Evolutionary conservation across 1,140 invertebrate genomes (phyloP).

Genomic region (Drosophila fuyamai): DNA sequence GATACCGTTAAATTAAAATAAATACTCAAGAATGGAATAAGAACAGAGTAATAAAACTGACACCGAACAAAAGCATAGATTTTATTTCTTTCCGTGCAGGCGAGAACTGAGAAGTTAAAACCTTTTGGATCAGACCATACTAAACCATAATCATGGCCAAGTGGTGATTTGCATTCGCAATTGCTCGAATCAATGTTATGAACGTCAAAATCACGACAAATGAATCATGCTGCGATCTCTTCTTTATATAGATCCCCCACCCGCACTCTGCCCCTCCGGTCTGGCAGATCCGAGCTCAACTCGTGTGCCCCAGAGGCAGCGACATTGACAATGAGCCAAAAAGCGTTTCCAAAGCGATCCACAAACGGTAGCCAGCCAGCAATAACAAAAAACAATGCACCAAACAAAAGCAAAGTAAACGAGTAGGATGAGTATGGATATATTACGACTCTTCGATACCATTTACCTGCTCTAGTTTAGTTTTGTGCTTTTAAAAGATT

Average conservation of each 20-base stretch:
- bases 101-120: slow-evolving; percentile 27
- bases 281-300: slow-evolving; percentile 8
- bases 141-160: slow-evolving; percentile 59
- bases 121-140: slow-evolving; percentile 54
- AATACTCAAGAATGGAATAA: too few relatives aligned
- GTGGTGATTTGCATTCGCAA: slow-evolving; percentile 50
- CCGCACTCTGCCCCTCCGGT: slow-evolving; percentile 2
- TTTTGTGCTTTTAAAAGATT: too few relatives aligned
- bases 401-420: slow-evolving; percentile 37
- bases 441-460: slow-evolving; percentile 5
- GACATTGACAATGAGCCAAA: slow-evolving; percentile 83
- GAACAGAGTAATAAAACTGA: too few relatives aligned
- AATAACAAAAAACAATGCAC: slow-evolving; percentile 56
- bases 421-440: slow-evolving; percentile 15
- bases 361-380: slow-evolving; percentile 71
- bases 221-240: slow-evolving; percentile 70
- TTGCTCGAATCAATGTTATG: slow-evolving; percentile 47
- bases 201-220: slow-evolving; percentile 74
- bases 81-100: slow-evolving; percentile 3
- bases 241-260: slow-evolving; percentile 32
- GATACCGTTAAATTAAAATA: too few relatives aligned
- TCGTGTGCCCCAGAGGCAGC: slow-evolving; percentile 61
- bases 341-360: slow-evolving; percentile 61
- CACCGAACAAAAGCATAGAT: not conserved
- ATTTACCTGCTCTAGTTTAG: not conserved